Evolutionary conservation across 2,113 vertebrate genomes (phyloP).

Genomic region (Vulpes lagopus): DNA sequence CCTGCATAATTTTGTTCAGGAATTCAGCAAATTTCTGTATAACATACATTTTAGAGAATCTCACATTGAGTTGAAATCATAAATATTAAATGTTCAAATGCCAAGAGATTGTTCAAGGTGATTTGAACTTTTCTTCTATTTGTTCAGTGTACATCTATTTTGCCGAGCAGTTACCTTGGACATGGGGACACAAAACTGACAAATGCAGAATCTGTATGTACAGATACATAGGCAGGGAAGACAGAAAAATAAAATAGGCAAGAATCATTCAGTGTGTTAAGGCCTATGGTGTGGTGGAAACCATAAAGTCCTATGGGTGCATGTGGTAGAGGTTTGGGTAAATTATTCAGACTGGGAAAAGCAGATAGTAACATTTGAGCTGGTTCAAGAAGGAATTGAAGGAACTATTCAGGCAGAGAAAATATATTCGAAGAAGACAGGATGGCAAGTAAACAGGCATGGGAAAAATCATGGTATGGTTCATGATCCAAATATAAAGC

Average conservation of each 20-base stretch:
- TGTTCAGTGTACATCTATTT: background rate
- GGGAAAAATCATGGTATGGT: background rate
- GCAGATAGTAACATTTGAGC: background rate
- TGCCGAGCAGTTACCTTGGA: background rate
- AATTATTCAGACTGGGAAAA: background rate
- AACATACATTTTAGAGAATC: background rate
- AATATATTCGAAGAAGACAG: background rate
- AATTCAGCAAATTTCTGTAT: conserved; percentile 17
- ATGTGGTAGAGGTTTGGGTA: background rate
- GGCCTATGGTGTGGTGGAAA: background rate
- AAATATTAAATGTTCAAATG: conserved; percentile 54
- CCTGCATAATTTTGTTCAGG: background rate
- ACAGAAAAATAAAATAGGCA: background rate
- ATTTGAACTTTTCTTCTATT: background rate
- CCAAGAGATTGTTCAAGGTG: background rate
- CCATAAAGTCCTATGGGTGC: background rate
- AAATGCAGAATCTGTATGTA: background rate
- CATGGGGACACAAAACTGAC: background rate
- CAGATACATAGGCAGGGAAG: background rate
- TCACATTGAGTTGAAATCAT: background rate
- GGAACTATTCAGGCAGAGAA: conserved; percentile 4
- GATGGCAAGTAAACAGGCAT: background rate
- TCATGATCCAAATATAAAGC: background rate
- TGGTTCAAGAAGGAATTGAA: conserved; percentile 28
- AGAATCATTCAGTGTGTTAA: background rate